These are phyloP conservation scores for Reinhardtius hippoglossoides DNA, from an alignment of 2,113 vertebrate species.

Conservation along the genomic window DNA sequence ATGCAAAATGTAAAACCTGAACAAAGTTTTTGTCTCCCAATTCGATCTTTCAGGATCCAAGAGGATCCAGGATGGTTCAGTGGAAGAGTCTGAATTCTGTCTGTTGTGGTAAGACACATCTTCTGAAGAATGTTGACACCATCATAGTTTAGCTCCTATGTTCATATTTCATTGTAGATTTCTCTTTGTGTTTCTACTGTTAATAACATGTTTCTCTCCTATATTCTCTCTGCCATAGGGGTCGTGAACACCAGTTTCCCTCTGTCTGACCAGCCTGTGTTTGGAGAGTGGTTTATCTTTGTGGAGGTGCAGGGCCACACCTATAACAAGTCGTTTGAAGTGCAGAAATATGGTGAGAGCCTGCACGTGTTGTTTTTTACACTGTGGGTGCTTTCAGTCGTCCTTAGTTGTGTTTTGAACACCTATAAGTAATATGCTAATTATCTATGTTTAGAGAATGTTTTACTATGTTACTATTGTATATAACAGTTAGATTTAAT, in stretches of 20 bases:
- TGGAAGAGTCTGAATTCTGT: conserved; percentile 86
- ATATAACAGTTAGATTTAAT: no score
- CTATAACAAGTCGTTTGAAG: conserved; percentile 93
- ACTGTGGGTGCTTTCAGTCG: neutral
- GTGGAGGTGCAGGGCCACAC: conserved; percentile 90
- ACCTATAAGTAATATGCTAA: neutral
- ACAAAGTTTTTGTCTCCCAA: neutral
- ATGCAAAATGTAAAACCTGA: neutral
- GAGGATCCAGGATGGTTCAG: conserved; percentile 91
- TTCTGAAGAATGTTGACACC: neutral
- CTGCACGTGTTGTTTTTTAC: neutral
- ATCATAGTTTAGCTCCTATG: neutral
- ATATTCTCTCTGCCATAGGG: conserved; percentile 77
- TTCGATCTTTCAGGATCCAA: conserved; percentile 85
- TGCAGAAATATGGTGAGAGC: conserved; percentile 93
- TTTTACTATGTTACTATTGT: no score
- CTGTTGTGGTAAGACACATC: conserved; percentile 87
- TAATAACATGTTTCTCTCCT: conserved; percentile 33
- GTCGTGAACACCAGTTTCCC: conserved; percentile 92
- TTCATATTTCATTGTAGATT: neutral
- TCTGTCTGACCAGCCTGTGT: conserved; percentile 92
- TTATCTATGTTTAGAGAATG: neutral
- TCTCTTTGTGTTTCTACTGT: no score
- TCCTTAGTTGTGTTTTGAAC: neutral
- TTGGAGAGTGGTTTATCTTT: conserved; percentile 93